phyloP scores from a whole-genome alignment of 1,140 invertebrate genomes.

The Hycleus cichorii region DNA sequence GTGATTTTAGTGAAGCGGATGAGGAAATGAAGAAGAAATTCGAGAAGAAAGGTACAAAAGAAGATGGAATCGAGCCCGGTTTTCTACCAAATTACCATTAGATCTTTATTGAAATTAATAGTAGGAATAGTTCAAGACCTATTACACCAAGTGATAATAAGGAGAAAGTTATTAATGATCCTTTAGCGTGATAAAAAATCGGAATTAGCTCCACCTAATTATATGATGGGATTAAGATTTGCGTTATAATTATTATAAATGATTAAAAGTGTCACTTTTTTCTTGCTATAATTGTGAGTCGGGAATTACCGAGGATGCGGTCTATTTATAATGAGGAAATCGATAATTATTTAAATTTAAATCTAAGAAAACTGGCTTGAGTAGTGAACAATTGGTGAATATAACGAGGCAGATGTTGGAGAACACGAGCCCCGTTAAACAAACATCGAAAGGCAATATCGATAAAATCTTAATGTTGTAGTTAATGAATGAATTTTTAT shows the following conservation, averaged over 20 bases:
- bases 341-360: constrained; percentile 94
- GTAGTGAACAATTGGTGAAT: constrained; percentile 81
- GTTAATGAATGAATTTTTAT: background rate
- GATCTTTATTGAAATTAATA: too few species aligned
- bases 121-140: constrained; percentile 55
- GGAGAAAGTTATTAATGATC: constrained; percentile 34
- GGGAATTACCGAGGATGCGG: constrained; percentile 89
- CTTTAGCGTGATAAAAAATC: constrained; percentile 49
- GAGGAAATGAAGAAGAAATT: constrained; percentile 47
- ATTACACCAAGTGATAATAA: constrained; percentile 51
- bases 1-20: constrained; percentile 66
- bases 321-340: constrained; percentile 88
- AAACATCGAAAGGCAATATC: constrained; percentile 90
- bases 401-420: constrained; percentile 92
- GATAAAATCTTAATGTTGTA: constrained; percentile 51
- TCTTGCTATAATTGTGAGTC: constrained; percentile 55
- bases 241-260: background rate
- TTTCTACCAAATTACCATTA: too few species aligned
- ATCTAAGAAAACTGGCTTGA: constrained; percentile 85
- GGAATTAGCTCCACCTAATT: constrained; percentile 47
- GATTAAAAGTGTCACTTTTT: background rate
- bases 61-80: constrained; percentile 37
- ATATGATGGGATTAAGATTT: constrained; percentile 43
- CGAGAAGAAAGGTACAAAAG: constrained; percentile 44
- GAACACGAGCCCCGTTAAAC: constrained; percentile 87